Base-by-base conservation (phyloP, 2,888 invertebrate species). In the Apoda limacodes region DNA sequence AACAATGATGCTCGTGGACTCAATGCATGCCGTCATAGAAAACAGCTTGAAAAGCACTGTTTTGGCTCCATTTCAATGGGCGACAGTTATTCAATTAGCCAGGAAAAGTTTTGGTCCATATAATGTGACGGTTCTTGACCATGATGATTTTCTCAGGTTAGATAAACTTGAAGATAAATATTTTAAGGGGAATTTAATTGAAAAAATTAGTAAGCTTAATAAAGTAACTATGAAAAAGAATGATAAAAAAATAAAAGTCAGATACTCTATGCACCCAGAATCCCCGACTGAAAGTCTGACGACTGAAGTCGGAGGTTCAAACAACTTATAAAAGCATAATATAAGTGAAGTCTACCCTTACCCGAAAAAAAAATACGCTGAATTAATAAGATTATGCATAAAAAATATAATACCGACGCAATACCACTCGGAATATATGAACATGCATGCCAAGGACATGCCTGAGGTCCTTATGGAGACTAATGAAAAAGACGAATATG, bases 1-100 rank as follows among this genome's bases (percentile, higher is more conserved):
- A n/a, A n/a, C n/a, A n/a, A 17, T 17, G 17, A 59, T 61, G 58
- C 51, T 56, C 4, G 55, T 56, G 2, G 58, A 57, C 32, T 40
- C 33, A 17, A 43, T 53, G 4, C 53, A 59, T 38, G 48, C 50
- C 19, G 42, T 44, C 13, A 53, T 53, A 13, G 52, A 53, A 36
- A 44, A 35, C 2, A 35, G 24, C 29, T 28, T 47, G 9, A 46
- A 44, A 10, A 45, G 36, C 15, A 50, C 42, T 6, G 38, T 55
- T 24, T 50, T 41, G 15, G 55, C 55, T 22, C 54, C 54, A 28
- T 55, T 52, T 17, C 51, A 56, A 41, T 55, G 52, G 52, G 37
- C 35, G 26, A 56, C 50, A 11, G 32, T 50, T 9, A 45, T 46
- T 39, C 12, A 24, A 6, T 42, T 39, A 9, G 46, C 50, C 11